Conservation (phyloP, 2,888 invertebrate genomes). For the Maniola hyperantus region DNA sequence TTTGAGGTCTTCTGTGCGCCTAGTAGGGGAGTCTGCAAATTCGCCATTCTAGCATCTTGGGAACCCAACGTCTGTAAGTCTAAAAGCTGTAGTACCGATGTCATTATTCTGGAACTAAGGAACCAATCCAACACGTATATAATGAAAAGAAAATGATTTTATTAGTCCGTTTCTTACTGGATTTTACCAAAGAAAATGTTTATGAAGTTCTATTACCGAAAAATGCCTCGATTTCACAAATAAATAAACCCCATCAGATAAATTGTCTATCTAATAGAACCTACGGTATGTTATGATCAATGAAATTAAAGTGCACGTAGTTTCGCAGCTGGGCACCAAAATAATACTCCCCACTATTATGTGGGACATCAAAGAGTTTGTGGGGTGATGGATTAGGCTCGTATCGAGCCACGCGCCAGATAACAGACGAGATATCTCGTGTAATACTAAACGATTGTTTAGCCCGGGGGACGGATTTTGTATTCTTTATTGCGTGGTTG, state of each 20-base stretch:
- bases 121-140: too few relatives aligned
- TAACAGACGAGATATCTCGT: conserved; percentile 53
- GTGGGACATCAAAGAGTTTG: conserved; percentile 70
- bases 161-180: too few relatives aligned
- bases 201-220: not conserved
- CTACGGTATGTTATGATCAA: conserved; percentile 25
- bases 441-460: conserved; percentile 56
- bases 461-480: conserved; percentile 54
- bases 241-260: conserved; percentile 14
- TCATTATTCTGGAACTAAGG: too few relatives aligned
- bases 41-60: too few relatives aligned
- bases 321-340: conserved; percentile 43
- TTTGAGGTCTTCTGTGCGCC: too few relatives aligned
- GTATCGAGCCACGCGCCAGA: conserved; percentile 74
- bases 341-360: conserved; percentile 54
- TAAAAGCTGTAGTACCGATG: too few relatives aligned
- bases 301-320: conserved; percentile 36
- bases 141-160: too few relatives aligned
- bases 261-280: conserved; percentile 13
- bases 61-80: too few relatives aligned
- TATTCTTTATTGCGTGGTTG: conserved; percentile 45
- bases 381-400: conserved; percentile 71
- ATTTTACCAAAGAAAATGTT: too few relatives aligned
- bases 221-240: not conserved
- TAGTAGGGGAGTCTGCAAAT: too few relatives aligned